phyloP scores from a whole-genome alignment of 2,797 vertebrate species.

The Phataginus tetradactyla region DNA sequence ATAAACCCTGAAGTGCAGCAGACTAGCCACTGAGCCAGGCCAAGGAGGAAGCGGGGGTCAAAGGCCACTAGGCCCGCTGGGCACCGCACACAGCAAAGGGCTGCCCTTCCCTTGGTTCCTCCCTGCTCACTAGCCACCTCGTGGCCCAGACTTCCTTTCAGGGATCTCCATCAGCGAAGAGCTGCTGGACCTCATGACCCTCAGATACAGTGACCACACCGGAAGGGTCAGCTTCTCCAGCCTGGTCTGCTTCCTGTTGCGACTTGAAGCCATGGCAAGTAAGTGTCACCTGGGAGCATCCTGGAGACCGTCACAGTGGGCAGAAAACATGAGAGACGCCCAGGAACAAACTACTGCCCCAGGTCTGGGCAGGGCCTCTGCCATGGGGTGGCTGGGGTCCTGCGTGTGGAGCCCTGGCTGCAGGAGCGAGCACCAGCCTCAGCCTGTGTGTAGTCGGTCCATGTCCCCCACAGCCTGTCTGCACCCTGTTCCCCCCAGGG shows the following conservation, averaged over 20 bases:
- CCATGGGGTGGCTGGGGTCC: background rate
- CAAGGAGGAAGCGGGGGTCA: accelerated
- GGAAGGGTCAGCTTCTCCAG: constrained; percentile 88
- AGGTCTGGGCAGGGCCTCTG: background rate
- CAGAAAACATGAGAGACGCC: background rate
- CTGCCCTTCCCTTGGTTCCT: accelerated
- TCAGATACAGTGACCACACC: constrained; percentile 86
- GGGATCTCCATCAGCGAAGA: constrained; percentile 35
- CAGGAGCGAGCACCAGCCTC: background rate
- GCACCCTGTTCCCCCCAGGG: background rate
- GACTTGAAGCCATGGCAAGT: constrained; percentile 91
- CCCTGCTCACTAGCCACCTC: accelerated
- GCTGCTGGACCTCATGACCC: constrained; percentile 85
- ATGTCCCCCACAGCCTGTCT: too few species aligned
- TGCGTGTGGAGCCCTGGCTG: accelerated
- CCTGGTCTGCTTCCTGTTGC: constrained; percentile 91
- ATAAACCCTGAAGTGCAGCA: too few species aligned
- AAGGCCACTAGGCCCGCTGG: background rate
- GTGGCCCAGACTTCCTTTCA: constrained; percentile 54
- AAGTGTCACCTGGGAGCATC: constrained; percentile 77
- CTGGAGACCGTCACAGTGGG: background rate
- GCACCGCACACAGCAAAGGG: background rate
- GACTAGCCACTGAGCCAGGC: too few species aligned
- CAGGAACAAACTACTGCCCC: background rate
- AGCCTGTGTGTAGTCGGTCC: accelerated